Base-by-base conservation (phyloP, 1,140 invertebrate species). In the Hormaphis cornu region DNA sequence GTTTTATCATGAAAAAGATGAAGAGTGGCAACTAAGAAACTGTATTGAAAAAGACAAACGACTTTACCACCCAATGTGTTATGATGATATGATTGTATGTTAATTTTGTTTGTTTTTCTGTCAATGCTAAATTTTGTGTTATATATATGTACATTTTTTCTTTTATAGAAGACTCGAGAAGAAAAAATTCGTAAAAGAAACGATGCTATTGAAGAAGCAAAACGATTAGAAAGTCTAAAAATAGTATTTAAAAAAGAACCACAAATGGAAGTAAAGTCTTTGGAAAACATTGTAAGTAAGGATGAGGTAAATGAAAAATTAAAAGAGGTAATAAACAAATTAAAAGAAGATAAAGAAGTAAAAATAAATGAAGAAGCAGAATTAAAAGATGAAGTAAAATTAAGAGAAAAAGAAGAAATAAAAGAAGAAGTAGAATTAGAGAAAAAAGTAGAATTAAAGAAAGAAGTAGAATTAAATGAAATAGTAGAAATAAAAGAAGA, bases 1-100 rank as follows among this genome's bases (percentile, higher is more conserved):
- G 76, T 95, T 94, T 80, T 97, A 91, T 81, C 89, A 95, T 76
- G 91, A 97, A 79, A 95, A 97, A 75, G 87, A 87, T 61, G 95
- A 97, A 78, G 95, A 96, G 76, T 98, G 95, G 95, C 91, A 95
- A 76, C 80, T 97, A 8, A 82, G 86, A 69, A 88, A 92, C 75
- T 91, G 94, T 1, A 81, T 95, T 5, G 79, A 83, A 22, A 84
- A 88, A 42, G 87, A 93, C 40, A 86, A 83, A 1, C 86, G 87
- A 74, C 87, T 89, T 75, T 96, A 91, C 77, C 94, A 97, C 83
- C 93, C 93, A 1, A 78, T 91, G 24, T 97, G 94, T 78, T 87
- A 90, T 74, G 88, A 95, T 74, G 94, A 96, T 80, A 87, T 87
- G 74, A 89, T 91, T 83, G 89, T 91, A 75, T 72, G 74, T 76